Evolutionary conservation across 2,113 vertebrate genomes (phyloP).

Genomic region (Osmerus eperlanus): DNA sequence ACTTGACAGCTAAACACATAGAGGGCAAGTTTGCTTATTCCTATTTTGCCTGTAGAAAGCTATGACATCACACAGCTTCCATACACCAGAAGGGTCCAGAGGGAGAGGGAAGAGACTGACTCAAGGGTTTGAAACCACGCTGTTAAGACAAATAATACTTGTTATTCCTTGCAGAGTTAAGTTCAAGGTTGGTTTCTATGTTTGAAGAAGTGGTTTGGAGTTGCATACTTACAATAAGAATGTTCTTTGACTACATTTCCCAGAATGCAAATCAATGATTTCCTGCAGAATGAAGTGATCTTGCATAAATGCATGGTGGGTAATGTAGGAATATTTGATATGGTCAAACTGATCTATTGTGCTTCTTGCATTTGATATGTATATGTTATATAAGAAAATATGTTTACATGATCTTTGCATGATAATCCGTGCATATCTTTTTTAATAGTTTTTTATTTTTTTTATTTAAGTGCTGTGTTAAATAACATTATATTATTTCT

Average conservation of each 20-base stretch:
- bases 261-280: background rate
- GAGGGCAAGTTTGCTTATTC: conserved; percentile 19
- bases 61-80: background rate
- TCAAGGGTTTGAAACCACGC: too few species aligned
- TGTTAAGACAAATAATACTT: too few species aligned
- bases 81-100: background rate
- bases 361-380: too few species aligned
- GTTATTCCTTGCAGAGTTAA: too few species aligned
- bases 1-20: conserved; percentile 61
- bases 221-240: background rate
- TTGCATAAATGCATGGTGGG: background rate
- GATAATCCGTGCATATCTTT: background rate
- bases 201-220: background rate
- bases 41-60: background rate
- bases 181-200: background rate
- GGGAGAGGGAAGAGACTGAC: too few species aligned
- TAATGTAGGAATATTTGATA: background rate
- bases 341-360: too few species aligned
- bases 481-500: background rate
- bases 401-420: background rate
- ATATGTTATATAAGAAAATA: too few species aligned
- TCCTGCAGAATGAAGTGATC: background rate
- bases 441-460: background rate
- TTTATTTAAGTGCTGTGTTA: background rate
- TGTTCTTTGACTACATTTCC: conserved; percentile 9